Percentiles rank a stretch among this genome's conserved stretches.
These are phyloP conservation scores for Mactra quadrangularis DNA, from an alignment of 1,140 invertebrate genomes.

Conservation along the genomic window DNA sequence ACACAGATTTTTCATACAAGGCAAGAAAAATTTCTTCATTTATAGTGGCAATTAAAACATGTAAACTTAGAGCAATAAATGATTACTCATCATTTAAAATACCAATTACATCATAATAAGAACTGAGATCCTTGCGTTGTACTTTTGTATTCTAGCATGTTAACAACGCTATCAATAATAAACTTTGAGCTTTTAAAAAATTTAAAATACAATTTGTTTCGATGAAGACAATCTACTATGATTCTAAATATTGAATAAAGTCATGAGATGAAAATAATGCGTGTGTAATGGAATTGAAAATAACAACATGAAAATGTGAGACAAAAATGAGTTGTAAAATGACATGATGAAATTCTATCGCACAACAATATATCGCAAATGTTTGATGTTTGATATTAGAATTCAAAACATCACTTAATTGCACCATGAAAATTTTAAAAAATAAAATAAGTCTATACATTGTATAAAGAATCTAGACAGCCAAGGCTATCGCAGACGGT, in stretches of 20 bases:
- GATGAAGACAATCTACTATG: neutral
- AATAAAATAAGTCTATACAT: neutral
- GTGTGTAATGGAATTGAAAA: slow-evolving; percentile 11
- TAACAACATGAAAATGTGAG: slow-evolving; percentile 1
- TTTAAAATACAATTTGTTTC: neutral
- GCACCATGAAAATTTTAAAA: too few relatives aligned
- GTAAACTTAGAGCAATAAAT: too few relatives aligned
- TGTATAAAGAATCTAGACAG: slow-evolving; percentile 56
- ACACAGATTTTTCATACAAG: too few relatives aligned
- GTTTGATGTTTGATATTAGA: neutral
- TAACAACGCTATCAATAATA: neutral
- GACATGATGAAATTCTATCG: neutral
- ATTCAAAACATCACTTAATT: neutral
- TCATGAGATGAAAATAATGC: neutral
- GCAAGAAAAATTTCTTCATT: too few relatives aligned
- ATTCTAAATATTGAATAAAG: neutral
- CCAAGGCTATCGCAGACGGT: slow-evolving; percentile 70
- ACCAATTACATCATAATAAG: neutral
- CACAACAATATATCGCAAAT: neutral
- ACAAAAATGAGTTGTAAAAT: neutral
- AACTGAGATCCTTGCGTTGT: neutral
- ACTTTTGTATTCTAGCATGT: neutral
- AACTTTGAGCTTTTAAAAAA: neutral
- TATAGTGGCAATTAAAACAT: too few relatives aligned
- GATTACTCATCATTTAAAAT: too few relatives aligned